A percentile compares a stretch with the other conserved stretches of the same genome.
Evolutionary conservation across 2,113 vertebrate genomes (phyloP).

Genomic region (Phylloscopus trochiloides): DNA sequence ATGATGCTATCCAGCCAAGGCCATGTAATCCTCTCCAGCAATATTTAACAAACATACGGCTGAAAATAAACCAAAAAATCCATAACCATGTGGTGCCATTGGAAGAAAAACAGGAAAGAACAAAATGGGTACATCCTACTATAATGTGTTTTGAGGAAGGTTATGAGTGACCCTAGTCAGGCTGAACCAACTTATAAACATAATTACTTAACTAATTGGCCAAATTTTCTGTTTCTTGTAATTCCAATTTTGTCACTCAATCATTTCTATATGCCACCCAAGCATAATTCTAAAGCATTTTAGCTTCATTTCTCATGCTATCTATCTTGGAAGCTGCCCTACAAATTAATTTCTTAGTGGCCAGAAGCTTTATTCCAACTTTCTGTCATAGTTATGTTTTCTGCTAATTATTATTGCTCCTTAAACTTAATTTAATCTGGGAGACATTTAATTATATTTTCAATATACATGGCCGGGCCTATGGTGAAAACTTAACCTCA

Average conservation of each 20-base stretch:
- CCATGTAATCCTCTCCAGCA: background rate
- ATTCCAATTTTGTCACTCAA: background rate
- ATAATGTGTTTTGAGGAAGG: background rate
- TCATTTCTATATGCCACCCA: background rate
- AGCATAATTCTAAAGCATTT: background rate
- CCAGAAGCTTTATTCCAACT: background rate
- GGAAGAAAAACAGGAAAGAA: background rate
- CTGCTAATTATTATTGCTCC: background rate
- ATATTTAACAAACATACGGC: background rate
- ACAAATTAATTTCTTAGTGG: conserved; percentile 6
- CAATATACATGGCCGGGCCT: background rate
- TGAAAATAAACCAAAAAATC: background rate
- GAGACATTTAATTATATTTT: background rate
- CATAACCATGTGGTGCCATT: background rate
- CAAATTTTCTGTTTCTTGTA: background rate
- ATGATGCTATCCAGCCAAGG: background rate
- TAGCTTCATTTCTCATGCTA: background rate
- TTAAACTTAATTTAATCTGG: background rate
- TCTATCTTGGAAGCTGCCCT: background rate
- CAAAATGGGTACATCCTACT: background rate
- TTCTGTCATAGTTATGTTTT: background rate
- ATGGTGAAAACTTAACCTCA: background rate
- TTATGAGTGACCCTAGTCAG: background rate
- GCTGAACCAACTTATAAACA: background rate
- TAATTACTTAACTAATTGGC: background rate